A percentile compares a stretch with the other conserved stretches of the same genome.
Evolutionary conservation across 2,888 invertebrate genomes (phyloP).

Genomic region (Osmoderma eremita): DNA sequence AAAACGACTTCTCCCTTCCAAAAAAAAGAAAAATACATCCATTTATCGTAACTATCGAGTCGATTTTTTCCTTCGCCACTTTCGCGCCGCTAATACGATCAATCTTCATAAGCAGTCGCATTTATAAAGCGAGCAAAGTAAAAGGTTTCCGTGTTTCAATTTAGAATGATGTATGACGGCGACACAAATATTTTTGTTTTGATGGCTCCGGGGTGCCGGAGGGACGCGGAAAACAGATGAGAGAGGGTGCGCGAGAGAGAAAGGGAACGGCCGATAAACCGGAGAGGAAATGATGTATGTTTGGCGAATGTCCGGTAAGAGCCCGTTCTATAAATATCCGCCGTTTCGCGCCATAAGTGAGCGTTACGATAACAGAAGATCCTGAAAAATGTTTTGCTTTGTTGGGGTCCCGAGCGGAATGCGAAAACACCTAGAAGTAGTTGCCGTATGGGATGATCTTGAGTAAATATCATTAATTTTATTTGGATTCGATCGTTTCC

Average conservation of each 20-base stretch:
- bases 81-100: constrained; percentile 35
- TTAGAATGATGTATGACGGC: constrained; percentile 40
- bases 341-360: constrained; percentile 27
- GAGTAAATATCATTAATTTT: constrained; percentile 36
- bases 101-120: constrained; percentile 44
- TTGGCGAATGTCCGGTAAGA: constrained; percentile 34
- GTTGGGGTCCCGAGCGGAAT: constrained; percentile 10
- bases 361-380: constrained; percentile 29
- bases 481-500: constrained; percentile 24
- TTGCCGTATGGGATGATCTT: constrained; percentile 12
- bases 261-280: constrained; percentile 23
- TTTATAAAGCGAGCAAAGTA: constrained; percentile 38
- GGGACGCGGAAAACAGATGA: not conserved
- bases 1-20: no score
- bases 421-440: constrained; percentile 17
- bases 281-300: constrained; percentile 32
- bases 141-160: constrained; percentile 43
- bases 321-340: constrained; percentile 33
- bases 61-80: constrained; percentile 14
- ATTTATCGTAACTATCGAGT: constrained; percentile 3
- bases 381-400: constrained; percentile 34
- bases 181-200: constrained; percentile 37
- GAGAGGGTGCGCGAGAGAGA: not conserved
- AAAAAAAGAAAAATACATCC: constrained; percentile 10
- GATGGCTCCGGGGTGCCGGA: constrained; percentile 10